A percentile compares a stretch with the other conserved stretches of the same genome.
Evolutionary conservation across 2,888 invertebrate genomes (phyloP).

Genomic region (Neria commutata): DNA sequence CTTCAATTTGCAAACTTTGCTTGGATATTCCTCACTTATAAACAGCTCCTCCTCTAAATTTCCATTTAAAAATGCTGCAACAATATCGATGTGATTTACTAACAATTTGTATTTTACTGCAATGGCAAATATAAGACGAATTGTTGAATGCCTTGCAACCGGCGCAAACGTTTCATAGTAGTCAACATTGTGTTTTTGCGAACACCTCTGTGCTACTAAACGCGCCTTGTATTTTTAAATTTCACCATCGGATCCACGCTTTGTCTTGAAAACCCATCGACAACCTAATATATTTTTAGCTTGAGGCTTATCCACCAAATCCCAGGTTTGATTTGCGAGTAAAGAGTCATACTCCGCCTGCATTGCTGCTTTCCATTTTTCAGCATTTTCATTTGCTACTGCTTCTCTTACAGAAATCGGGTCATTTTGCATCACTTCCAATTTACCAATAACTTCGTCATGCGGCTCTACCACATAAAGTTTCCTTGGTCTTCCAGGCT

Average conservation of each 20-base stretch:
- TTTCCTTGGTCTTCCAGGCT: constrained; percentile 20
- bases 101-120: constrained; percentile 16
- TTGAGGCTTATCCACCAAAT: constrained; percentile 28
- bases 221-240: no score
- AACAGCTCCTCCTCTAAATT: constrained; percentile 27
- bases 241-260: no score
- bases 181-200: no score
- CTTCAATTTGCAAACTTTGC: constrained; percentile 22
- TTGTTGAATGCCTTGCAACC: constrained; percentile 31
- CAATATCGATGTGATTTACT: constrained; percentile 28
- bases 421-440: constrained; percentile 3
- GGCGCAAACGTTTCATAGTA: constrained; percentile 40
- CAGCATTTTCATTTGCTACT: constrained; percentile 13
- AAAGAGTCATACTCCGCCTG: constrained; percentile 31
- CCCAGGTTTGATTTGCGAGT: constrained; percentile 37
- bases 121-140: no score
- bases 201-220: no score
- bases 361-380: constrained; percentile 36
- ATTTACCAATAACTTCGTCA: no score
- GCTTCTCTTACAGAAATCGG: constrained; percentile 21
- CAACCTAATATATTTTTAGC: constrained; percentile 30
- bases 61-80: constrained; percentile 29
- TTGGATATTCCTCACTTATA: constrained; percentile 10
- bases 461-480: constrained; percentile 5
- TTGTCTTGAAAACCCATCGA: constrained; percentile 31